Percentiles rank a stretch among this genome's conserved stretches.
Evolutionary conservation across 2,797 vertebrate species (phyloP).

Genomic region (Loriculus beryllinus): DNA sequence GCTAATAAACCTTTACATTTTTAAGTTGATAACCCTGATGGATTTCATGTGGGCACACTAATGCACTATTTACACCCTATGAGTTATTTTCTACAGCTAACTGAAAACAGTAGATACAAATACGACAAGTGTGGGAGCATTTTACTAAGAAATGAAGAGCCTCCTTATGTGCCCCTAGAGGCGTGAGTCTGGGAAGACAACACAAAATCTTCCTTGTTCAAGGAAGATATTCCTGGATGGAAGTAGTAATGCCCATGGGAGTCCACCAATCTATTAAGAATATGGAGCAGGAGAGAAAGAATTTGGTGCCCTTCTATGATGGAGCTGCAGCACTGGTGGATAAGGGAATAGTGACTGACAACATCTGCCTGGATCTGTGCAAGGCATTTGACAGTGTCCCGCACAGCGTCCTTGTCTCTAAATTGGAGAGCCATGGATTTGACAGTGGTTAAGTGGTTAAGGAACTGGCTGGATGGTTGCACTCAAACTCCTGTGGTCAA

Average conservation of each 20-base stretch:
- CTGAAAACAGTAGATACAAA: not conserved
- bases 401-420: not conserved
- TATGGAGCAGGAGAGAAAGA: not conserved
- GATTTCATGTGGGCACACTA: accelerated
- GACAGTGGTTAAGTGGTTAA: not conserved
- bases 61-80: accelerated
- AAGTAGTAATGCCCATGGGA: not conserved
- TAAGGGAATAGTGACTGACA: not conserved
- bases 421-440: not conserved
- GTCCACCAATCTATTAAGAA: not conserved
- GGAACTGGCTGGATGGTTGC: not conserved
- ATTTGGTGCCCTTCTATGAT: not conserved
- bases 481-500: not conserved
- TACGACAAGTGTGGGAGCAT: not conserved
- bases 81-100: not conserved
- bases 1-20: not conserved
- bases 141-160: not conserved
- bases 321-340: not conserved
- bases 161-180: not conserved
- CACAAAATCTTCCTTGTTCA: not conserved
- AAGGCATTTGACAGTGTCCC: not conserved
- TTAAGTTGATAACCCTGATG: not conserved
- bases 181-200: not conserved
- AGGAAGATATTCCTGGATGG: not conserved
- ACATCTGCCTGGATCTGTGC: not conserved